Conservation (phyloP, 1,140 invertebrate genomes). For the Cephus cinctus region DNA sequence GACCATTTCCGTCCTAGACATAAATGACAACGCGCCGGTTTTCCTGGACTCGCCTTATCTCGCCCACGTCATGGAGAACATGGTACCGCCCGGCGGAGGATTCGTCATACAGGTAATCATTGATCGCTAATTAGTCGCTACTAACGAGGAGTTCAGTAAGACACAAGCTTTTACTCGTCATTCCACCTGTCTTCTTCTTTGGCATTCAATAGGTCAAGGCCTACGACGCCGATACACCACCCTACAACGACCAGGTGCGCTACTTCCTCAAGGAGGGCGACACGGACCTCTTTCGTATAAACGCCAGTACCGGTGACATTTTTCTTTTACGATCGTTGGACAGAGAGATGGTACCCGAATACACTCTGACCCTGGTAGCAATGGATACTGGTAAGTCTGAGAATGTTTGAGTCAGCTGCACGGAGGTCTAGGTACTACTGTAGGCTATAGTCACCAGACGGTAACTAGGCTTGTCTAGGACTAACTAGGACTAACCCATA, state of each 20-base stretch:
- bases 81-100: conserved; percentile 72
- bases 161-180: neutral
- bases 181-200: conserved; percentile 15
- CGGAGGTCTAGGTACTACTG: too few species aligned
- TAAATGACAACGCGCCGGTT: conserved; percentile 93
- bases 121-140: neutral
- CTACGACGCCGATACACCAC: conserved; percentile 86
- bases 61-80: conserved; percentile 90
- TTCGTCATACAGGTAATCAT: conserved; percentile 64
- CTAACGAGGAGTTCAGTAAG: neutral
- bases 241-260: conserved; percentile 83
- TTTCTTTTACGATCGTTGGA: conserved; percentile 78
- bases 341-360: conserved; percentile 78
- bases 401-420: too few species aligned
- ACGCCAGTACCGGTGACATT: conserved; percentile 86
- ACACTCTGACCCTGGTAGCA: conserved; percentile 80
- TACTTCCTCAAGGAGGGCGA: conserved; percentile 93
- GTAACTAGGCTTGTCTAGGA: too few species aligned
- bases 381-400: conserved; percentile 88
- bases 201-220: conserved; percentile 69
- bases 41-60: conserved; percentile 90
- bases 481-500: too few species aligned
- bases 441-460: too few species aligned
- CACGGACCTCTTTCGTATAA: conserved; percentile 83
- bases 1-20: conserved; percentile 76